These are phyloP conservation scores for Nymphalis polychloros DNA, from an alignment of 2,888 invertebrate species.

Conservation along the genomic window DNA sequence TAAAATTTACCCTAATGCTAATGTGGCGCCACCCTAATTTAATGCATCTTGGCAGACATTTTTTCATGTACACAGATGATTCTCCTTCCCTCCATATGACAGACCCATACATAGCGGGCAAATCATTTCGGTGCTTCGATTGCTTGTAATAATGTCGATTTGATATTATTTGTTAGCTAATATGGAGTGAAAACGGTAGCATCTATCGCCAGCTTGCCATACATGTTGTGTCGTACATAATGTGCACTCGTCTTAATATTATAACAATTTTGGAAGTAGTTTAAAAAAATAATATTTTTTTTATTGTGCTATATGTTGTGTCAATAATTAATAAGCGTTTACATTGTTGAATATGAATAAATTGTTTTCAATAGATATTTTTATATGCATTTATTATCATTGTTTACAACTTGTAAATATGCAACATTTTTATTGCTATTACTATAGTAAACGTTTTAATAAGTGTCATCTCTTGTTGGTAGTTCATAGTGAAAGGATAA, in stretches of 20 bases:
- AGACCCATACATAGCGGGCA: too few relatives aligned
- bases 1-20: too few relatives aligned
- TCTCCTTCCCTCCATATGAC: too few relatives aligned
- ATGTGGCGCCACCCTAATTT: too few relatives aligned
- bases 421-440: too few relatives aligned
- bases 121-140: too few relatives aligned
- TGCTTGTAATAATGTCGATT: too few relatives aligned
- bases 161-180: too few relatives aligned
- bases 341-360: not conserved
- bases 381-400: conserved; percentile 9
- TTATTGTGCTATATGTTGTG: conserved; percentile 53
- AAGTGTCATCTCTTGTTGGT: conserved; percentile 11
- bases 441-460: conserved; percentile 1
- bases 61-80: too few relatives aligned
- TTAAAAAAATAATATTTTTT: conserved; percentile 46
- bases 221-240: not conserved
- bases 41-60: too few relatives aligned
- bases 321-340: conserved; percentile 35
- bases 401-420: conserved; percentile 30
- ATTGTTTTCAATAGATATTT: conserved; percentile 10
- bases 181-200: too few relatives aligned
- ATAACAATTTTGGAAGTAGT: conserved; percentile 33
- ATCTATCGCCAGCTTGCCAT: not conserved
- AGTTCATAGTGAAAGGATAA: conserved; percentile 18
- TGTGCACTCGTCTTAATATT: not conserved